Evolutionary conservation across 2,797 vertebrate genomes (phyloP), one percentile per base, ranked within the genome.

Genomic region (Tragopan temminckii): DNA sequence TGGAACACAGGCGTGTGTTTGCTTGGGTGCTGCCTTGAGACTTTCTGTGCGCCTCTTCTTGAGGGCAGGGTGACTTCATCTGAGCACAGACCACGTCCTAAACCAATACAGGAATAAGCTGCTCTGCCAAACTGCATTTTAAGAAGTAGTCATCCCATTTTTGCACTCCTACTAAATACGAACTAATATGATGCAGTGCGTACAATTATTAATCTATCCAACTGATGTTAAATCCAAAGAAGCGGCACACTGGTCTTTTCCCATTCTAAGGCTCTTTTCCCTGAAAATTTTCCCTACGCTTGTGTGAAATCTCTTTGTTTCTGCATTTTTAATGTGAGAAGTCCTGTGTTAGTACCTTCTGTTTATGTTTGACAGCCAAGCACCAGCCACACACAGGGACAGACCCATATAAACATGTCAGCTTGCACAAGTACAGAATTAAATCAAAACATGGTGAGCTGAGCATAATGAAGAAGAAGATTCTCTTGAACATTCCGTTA

Each of bases 11-110:
- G 80, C 84, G 35, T 33, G 50, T 13, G 45, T 86, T 91, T 88
- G 71, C 78, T 82, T 48, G 82, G 76, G 46, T 63, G 72, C 52
- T 31, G 66, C 78, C 93, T 93, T 81, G 76, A 83, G 89, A 93
- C 20, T 67, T 78, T 74, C 71, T 6, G 46, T n/a, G n/a, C 15
- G 55, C 43, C 86, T 93, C 57, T 42, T 83, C 87, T 81, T 76
- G 89, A 89, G 69, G 94, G 86, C 72, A 66, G 11, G 38, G 66
- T 15, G 81, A 83, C 66, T 89, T 77, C 33, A 13, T 85, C 85
- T 63, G 55, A 80, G 85, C 84, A 66, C 24, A 83, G 71, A 71
- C 31, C 24, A 5, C 4, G 27, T 42, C 38, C 80, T 58, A 83
- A 59, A 89, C 83, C 87, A 67, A 42, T 42, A 79, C 13, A 52